Percentiles rank a stretch among this genome's conserved stretches.
These are phyloP conservation scores for Cebidichthys violaceus DNA, from an alignment of 2,113 vertebrate genomes.

Conservation along the genomic window DNA sequence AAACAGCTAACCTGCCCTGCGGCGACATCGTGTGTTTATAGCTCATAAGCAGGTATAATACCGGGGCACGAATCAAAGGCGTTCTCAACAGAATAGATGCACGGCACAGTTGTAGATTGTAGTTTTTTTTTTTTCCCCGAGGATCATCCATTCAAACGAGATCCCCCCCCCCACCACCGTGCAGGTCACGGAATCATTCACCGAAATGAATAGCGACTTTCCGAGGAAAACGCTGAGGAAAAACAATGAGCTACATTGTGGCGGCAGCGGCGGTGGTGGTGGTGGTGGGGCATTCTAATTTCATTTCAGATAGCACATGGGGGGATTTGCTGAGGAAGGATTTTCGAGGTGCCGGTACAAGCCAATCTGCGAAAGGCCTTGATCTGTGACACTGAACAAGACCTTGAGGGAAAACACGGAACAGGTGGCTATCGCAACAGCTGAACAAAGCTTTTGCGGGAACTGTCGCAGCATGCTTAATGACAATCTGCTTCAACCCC, in stretches of 20 bases:
- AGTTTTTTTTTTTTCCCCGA: slow-evolving; percentile 24
- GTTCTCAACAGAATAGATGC: slow-evolving; percentile 36
- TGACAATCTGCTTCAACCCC: slow-evolving; percentile 18
- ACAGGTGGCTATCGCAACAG: slow-evolving; percentile 51
- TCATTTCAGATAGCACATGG: slow-evolving; percentile 45
- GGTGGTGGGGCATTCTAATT: slow-evolving; percentile 57
- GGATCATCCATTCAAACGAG: slow-evolving; percentile 47
- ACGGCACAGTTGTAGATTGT: slow-evolving; percentile 31
- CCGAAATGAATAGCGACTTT: slow-evolving; percentile 57
- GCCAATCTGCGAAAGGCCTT: slow-evolving; percentile 56
- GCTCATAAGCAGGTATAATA: slow-evolving; percentile 43
- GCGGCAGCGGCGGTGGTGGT: slow-evolving; percentile 4
- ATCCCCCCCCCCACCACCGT: neutral
- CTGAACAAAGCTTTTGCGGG: slow-evolving; percentile 30
- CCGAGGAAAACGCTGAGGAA: slow-evolving; percentile 48
- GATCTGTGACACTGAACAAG: slow-evolving; percentile 56
- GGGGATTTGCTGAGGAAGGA: slow-evolving; percentile 39
- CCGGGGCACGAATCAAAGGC: too few relatives aligned
- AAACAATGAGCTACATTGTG: slow-evolving; percentile 50
- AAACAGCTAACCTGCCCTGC: slow-evolving; percentile 43
- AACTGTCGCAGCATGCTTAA: slow-evolving; percentile 43
- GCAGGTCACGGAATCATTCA: slow-evolving; percentile 56
- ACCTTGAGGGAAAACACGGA: slow-evolving; percentile 55
- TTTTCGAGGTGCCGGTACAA: slow-evolving; percentile 34
- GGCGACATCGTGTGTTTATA: slow-evolving; percentile 50